Evolutionary conservation across 1,140 invertebrate species (phyloP).

Genomic region (Papilio helenus): DNA sequence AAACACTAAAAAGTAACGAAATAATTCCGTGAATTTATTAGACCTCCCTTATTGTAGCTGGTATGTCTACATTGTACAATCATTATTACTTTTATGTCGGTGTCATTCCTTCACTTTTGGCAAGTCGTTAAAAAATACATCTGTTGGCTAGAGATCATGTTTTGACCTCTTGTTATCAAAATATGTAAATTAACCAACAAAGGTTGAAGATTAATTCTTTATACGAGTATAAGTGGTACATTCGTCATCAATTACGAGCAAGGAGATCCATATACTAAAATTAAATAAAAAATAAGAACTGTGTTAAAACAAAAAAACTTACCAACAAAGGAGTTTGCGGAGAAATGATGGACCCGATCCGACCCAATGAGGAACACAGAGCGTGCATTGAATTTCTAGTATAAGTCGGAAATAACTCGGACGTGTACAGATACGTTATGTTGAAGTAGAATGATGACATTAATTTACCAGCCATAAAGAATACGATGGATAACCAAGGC

Average conservation of each 20-base stretch:
- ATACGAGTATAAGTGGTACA: no score
- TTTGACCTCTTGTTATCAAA: background rate
- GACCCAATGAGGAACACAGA: constrained; percentile 86
- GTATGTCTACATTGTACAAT: no score
- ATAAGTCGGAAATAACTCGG: constrained; percentile 88
- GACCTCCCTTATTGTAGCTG: no score
- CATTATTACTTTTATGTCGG: no score
- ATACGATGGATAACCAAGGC: constrained; percentile 51
- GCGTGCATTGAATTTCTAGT: constrained; percentile 86
- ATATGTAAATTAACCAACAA: background rate
- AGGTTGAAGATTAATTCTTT: background rate
- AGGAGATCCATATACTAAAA: background rate
- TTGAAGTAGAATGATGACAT: constrained; percentile 84
- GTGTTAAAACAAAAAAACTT: constrained; percentile 41
- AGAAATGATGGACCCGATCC: constrained; percentile 87
- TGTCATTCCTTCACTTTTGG: no score
- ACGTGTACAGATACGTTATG: constrained; percentile 86
- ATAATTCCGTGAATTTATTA: no score
- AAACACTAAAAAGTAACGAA: no score
- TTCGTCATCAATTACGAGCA: no score
- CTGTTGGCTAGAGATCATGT: no score
- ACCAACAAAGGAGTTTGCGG: constrained; percentile 85
- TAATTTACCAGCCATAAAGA: constrained; percentile 86
- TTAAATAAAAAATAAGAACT: background rate
- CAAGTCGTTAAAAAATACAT: no score